Conservation (phyloP, 2,888 invertebrate genomes). For the Mechanitis messenoides region DNA sequence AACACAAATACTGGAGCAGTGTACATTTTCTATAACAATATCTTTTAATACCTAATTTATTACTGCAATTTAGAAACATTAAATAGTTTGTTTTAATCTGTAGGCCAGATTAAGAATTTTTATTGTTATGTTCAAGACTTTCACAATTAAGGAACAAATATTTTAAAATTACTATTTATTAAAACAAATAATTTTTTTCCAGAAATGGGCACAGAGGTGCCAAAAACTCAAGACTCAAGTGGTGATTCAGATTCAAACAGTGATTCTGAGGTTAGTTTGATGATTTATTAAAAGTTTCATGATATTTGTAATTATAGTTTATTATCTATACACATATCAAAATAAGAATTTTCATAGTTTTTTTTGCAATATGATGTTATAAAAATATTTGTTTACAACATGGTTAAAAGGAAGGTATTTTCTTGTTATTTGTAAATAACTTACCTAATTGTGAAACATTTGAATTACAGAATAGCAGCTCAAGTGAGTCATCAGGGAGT, state of each 20-base stretch:
- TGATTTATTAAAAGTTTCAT: conserved; percentile 1
- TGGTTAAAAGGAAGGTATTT: neutral
- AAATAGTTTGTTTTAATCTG: too few species aligned
- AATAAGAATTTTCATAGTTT: too few species aligned
- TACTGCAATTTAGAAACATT: too few species aligned
- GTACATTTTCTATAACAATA: too few species aligned
- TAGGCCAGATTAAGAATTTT: too few species aligned
- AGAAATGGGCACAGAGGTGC: conserved; percentile 75
- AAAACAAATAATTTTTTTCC: conserved; percentile 37
- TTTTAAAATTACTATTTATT: conserved; percentile 21
- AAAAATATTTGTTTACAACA: too few species aligned
- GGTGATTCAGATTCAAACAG: conserved; percentile 78
- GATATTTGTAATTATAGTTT: too few species aligned
- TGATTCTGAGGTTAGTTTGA: conserved; percentile 68
- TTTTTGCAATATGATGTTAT: too few species aligned
- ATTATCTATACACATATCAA: too few species aligned
- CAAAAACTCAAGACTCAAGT: conserved; percentile 72
- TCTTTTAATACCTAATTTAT: too few species aligned
- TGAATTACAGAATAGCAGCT: conserved; percentile 61
- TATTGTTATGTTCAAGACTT: neutral
- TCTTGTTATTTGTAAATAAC: neutral
- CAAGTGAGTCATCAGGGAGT: conserved; percentile 62
- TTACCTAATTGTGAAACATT: conserved; percentile 13
- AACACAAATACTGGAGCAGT: too few species aligned
- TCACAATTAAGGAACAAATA: neutral